Evolutionary conservation across 2,888 invertebrate species (phyloP), one percentile per base, ranked within the genome.

Genomic region (Brachyptera putata): DNA sequence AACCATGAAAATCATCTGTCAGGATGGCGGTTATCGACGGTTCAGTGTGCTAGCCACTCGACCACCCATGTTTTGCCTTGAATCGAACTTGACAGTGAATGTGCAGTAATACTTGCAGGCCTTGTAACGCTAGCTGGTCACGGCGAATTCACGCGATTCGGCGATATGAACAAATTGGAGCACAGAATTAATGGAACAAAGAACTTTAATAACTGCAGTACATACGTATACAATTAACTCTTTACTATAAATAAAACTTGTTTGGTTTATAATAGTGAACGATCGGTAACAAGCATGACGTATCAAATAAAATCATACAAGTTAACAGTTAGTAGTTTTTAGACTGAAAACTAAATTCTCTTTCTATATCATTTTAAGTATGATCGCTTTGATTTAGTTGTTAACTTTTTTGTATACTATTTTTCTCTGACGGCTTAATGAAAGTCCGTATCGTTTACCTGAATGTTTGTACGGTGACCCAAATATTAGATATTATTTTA

Each of bases 351-450:
- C 18, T 16, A 21, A 41, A 41, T 41, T 41, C 41, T 41, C 41
- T 14, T 41, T 41, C 41, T 41, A 7, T 41, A 41, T 41, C 41
- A 13, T 16, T 30, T 11, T 2, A 16, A 18, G 9, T 14, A 9
- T 16, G 7, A 2, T 2, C 18, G 21, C 41, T 41, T 18, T 41
- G 41, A 41, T 41, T 41, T 16, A 41, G 41, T 18, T 41, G 41
- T 41, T 21, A 41, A 41, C 41, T 41, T 41, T 41, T 41, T 41
- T n/a, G n/a, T n/a, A n/a, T n/a, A n/a, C n/a, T n/a, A 41, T 21
- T 16, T 21, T 41, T 41, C 21, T 41, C 41, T 41, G 41, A 41
- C 41, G 21, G 7, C 21, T 14, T 14, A 41, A 41, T 41, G 41
- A 41, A 41, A 41, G 41, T 41, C 9, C 41, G 41, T 41, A 21